phyloP scores from a whole-genome alignment of 2,888 invertebrate species.

The Tiphia femorata region DNA sequence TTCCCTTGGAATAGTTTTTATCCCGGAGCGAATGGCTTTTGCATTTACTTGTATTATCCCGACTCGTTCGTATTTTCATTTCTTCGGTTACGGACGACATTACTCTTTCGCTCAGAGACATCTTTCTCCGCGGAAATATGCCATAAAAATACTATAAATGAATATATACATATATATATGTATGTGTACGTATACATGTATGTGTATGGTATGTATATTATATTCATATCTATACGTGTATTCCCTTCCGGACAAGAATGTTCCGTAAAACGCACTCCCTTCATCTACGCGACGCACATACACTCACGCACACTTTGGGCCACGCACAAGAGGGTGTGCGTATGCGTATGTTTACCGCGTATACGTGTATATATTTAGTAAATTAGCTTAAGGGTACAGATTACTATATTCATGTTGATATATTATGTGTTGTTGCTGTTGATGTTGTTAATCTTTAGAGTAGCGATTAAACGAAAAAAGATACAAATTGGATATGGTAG shows the following conservation, averaged over 20 bases:
- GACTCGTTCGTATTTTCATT: no score
- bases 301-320: background rate
- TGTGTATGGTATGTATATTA: background rate
- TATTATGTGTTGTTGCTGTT: constrained; percentile 69
- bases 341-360: constrained; percentile 22
- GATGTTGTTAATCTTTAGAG: constrained; percentile 65
- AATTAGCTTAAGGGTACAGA: constrained; percentile 38
- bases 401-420: constrained; percentile 60
- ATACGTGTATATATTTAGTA: constrained; percentile 25
- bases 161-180: background rate
- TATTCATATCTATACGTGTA: background rate
- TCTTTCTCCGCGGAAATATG: no score
- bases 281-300: constrained; percentile 23
- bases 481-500: constrained; percentile 24
- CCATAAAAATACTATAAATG: no score
- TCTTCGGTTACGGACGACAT: no score
- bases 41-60: no score
- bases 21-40: no score
- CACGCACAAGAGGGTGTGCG: background rate
- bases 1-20: no score
- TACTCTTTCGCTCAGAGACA: no score
- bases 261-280: constrained; percentile 24
- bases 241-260: constrained; percentile 26
- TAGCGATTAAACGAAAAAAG: constrained; percentile 40
- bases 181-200: background rate